Evolutionary conservation across 1,140 invertebrate genomes (phyloP), one percentile per base, ranked within the genome.

Genomic region (Archivesica marissinica): DNA sequence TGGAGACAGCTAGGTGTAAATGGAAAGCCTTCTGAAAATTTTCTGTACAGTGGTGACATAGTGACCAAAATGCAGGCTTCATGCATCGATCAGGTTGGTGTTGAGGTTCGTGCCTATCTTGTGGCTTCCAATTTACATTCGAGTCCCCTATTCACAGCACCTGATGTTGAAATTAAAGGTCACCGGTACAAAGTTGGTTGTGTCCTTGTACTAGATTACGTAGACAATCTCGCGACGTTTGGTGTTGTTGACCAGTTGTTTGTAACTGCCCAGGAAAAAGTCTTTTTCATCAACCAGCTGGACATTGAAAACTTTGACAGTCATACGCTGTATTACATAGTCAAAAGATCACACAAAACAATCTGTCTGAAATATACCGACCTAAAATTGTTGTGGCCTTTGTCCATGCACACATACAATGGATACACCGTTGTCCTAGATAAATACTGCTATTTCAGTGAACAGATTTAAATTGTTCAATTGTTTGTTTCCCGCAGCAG

Each of bases 381-480:
- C 33, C 17, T 72, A 13, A 47, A 72, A 9, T 72, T 50, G 11
- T 23, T 47, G 17, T 68, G 35, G 33, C 64, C 15, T 38, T 38
- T 68, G 33, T 50, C 39, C n/a, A 2, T 72, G 25, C 44, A 72
- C 33, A 41, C 4, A 2, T 25, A 28, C 15, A 23, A 13, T 50
- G 39, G 39, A 25, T 15, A 47, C 25, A 25, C 25, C 25, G 68
- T 72, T 47, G 38, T 72, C 20, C n/a, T 47, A 9, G 25, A 72
- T 38, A 47, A 72, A 44, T 41, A 72, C 17, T 41, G 44, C n/a
- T 23, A 44, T 44, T 72, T 72, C 30, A 50, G n/a, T 47, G 68
- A 47, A 68, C n/a, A 13, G 13, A 13, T n/a, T 50, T 13, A 13
- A 50, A 50, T 50, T 50, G 47, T 13, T 13, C n/a, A 50, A 50